Evolutionary conservation across 2,888 invertebrate genomes (phyloP), one percentile per base, ranked within the genome.

Genomic region (Eupithecia subumbrata): DNA sequence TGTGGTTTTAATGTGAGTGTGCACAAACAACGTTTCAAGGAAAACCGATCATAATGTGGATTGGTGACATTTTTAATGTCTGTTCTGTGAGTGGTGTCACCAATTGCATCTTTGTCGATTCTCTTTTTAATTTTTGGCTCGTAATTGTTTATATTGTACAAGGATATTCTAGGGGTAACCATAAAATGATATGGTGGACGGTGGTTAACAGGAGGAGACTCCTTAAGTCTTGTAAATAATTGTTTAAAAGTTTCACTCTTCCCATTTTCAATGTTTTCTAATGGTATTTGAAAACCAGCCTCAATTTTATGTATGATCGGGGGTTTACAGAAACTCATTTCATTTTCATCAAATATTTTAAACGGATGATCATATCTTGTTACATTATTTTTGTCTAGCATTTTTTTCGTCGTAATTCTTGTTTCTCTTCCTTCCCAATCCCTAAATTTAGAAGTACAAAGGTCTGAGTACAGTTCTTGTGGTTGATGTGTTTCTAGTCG

Each of bases 1-100:
- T 60, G 60, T 22, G 22, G 25, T 66, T 72, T 77, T 40, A 83
- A 73, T 71, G 76, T 79, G 68, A 81, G 80, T 40, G 82, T 82
- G 72, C 84, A 84, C 82, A 85, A 84, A 68, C 86, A 85, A n/a
- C 84, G 83, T 74, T 83, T 82, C 25, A 25, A 84, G 25, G 60
- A 60, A 60, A 60, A 60, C 12, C 60, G 12, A 60, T 25, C 14
- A 60, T 40, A 40, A 40, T 60, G 22, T 25, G 25, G 14, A 60
- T 60, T 60, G 5, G 60, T 60, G n/a, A 25, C 25, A 25, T 25
- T 60, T 25, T 25, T 25, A 12, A 25, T 11, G 14, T 12, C 25
- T 25, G 25, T 25, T 60, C 25, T 60, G 25, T 60, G 22, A 60
- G 60, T 25, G 25, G 25, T 25, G 60, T 60, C 60, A 25, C 60